Evolutionary conservation across 2,888 invertebrate genomes (phyloP).

Genomic region (Spodoptera littoralis): DNA sequence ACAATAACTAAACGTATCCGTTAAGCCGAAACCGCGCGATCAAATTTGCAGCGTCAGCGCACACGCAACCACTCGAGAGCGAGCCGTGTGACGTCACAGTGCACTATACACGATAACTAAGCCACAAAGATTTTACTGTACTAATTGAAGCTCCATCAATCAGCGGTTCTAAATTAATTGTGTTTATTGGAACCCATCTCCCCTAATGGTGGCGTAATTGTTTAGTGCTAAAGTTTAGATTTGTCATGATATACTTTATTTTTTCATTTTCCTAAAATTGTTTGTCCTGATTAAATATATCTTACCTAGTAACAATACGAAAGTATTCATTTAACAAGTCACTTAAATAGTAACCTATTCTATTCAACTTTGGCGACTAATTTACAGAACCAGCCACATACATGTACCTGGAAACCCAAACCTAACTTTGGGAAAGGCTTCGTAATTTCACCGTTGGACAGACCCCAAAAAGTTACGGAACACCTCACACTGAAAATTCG

Average conservation of each 20-base stretch:
- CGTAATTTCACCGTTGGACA: background rate
- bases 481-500: slow-evolving; percentile 9
- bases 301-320: no score
- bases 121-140: slow-evolving; percentile 40
- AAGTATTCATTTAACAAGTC: no score
- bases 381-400: no score
- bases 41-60: slow-evolving; percentile 87
- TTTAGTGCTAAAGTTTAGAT: no score
- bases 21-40: slow-evolving; percentile 84
- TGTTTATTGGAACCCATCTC: background rate
- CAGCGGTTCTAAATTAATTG: background rate
- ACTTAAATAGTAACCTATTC: no score
- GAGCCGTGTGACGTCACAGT: slow-evolving; percentile 43
- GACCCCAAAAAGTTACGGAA: slow-evolving; percentile 6
- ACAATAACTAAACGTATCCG: slow-evolving; percentile 77
- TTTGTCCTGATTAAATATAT: no score
- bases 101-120: slow-evolving; percentile 26
- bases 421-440: no score
- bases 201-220: no score
- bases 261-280: no score
- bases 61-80: slow-evolving; percentile 64
- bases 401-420: no score
- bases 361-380: no score
- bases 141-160: slow-evolving; percentile 35
- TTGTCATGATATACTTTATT: no score